Conservation (phyloP, 2,113 vertebrate species). For the Myiozetetes cayanensis region DNA sequence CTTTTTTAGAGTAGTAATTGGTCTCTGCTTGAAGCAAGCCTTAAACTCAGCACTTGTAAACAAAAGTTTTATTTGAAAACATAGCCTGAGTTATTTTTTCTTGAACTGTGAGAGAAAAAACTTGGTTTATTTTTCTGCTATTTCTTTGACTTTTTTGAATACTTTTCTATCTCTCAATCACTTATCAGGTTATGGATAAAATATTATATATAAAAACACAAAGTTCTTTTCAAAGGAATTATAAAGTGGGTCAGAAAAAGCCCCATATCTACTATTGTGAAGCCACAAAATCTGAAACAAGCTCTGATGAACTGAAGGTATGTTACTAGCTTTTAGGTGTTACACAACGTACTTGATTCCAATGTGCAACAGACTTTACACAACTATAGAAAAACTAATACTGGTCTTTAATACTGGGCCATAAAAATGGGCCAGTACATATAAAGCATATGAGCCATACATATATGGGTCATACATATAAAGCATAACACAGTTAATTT, state of each 20-base stretch:
- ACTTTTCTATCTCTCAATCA: neutral
- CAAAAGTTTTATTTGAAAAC: neutral
- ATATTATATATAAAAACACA: neutral
- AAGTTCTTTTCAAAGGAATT: neutral
- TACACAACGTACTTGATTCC: neutral
- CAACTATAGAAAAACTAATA: neutral
- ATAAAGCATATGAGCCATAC: neutral
- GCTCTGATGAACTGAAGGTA: neutral
- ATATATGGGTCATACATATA: neutral
- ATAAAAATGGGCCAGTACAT: neutral
- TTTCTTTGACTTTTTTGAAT: neutral
- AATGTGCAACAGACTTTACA: neutral
- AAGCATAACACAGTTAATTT: neutral
- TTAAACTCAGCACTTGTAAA: neutral
- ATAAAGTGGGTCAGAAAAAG: neutral
- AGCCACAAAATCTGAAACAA: neutral
- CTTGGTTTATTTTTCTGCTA: neutral
- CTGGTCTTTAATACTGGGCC: neutral
- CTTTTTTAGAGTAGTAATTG: neutral
- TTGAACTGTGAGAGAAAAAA: neutral
- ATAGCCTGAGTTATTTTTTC: neutral
- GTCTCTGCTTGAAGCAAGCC: neutral
- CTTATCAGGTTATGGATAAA: neutral
- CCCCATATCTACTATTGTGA: neutral
- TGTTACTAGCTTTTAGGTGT: neutral